A percentile compares a stretch with the other conserved stretches of the same genome.
Conservation (phyloP, 2,797 vertebrate genomes). For the Lateolabrax maculatus region DNA sequence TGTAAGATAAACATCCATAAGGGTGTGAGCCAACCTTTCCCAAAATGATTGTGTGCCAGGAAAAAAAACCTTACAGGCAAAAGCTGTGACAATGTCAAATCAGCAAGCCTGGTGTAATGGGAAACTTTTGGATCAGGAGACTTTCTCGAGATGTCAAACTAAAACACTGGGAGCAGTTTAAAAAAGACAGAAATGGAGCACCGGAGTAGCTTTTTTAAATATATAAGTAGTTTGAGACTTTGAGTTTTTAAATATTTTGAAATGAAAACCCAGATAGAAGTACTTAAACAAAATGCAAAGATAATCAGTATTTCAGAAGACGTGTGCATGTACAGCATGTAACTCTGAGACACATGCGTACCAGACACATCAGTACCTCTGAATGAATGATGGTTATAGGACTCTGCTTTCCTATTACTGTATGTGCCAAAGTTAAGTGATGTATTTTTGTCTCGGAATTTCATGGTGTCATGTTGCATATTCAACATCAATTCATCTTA, state of each 20-base stretch:
- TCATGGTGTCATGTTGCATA: not conserved
- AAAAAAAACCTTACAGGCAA: slow-evolving; percentile 33
- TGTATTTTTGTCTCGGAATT: not conserved
- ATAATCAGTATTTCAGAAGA: not conserved
- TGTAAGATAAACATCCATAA: slow-evolving; percentile 35
- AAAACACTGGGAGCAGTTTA: slow-evolving; percentile 28
- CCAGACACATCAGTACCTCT: not conserved
- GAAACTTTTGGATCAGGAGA: slow-evolving; percentile 28
- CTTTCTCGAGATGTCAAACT: slow-evolving; percentile 43
- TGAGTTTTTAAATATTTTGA: slow-evolving; percentile 3
- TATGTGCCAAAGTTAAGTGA: not conserved
- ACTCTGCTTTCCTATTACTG: not conserved
- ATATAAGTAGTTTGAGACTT: slow-evolving; percentile 1
- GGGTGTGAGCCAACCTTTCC: slow-evolving; percentile 13
- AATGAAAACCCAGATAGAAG: not conserved
- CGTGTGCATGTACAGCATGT: not conserved
- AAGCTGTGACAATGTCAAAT: slow-evolving; percentile 34
- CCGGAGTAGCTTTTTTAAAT: slow-evolving; percentile 17
- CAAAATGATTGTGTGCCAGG: slow-evolving; percentile 52
- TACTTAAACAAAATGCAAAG: slow-evolving; percentile 8
- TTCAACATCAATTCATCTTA: not conserved
- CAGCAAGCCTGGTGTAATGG: slow-evolving; percentile 5
- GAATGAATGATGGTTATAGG: not conserved
- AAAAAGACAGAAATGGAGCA: slow-evolving; percentile 21
- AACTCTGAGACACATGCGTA: not conserved